Evolutionary conservation across 2,113 vertebrate species (phyloP), one percentile per base, ranked within the genome.

Genomic region (Brachypteracias leptosomus): DNA sequence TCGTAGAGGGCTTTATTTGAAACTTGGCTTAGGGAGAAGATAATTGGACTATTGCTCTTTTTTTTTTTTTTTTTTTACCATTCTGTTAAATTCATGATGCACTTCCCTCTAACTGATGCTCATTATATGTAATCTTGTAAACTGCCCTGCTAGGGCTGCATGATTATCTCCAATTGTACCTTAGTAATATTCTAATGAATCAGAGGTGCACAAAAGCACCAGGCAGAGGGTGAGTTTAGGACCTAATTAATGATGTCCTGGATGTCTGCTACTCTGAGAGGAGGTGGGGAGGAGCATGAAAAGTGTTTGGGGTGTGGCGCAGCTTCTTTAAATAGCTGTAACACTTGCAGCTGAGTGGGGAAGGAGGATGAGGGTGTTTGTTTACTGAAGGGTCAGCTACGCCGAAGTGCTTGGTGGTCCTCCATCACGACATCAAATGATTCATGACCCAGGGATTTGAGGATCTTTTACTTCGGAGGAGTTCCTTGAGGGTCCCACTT

Each of bases 31-130:
- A 80, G 58, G 51, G 91, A 93, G 67, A 74, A 89, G 85, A 70
- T 97, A 96, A 96, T 96, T 96, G 83, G 90, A 94, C 71, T 52
- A 72, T 55, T 95, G 80, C 90, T 90, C 92, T 89, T 91, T 91
- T 80, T 78, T 62, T 51, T 67, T 89, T 91, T 91, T 80, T 78
- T 62, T 51, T 67, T 67, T 67, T 46, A 57, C 14, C 63, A 15
- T 88, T 88, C 29, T 55, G 25, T 92, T 96, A 91, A 93, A 95
- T 95, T 95, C 52, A 15, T 85, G 96, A 82, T 90, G 93, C 88
- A 33, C 73, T 89, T 97, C 61, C 31, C 62, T 88, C 91, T 91
- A 85, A 80, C 80, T 0, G 2, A 31, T 85, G 61, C 75, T 96
- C 65, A 66, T 96, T 96, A 83, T 25, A 91, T 19, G 12, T 85